These are phyloP conservation scores for Drosophila triauraria DNA, from an alignment of 1,140 invertebrate species.

Conservation along the genomic window DNA sequence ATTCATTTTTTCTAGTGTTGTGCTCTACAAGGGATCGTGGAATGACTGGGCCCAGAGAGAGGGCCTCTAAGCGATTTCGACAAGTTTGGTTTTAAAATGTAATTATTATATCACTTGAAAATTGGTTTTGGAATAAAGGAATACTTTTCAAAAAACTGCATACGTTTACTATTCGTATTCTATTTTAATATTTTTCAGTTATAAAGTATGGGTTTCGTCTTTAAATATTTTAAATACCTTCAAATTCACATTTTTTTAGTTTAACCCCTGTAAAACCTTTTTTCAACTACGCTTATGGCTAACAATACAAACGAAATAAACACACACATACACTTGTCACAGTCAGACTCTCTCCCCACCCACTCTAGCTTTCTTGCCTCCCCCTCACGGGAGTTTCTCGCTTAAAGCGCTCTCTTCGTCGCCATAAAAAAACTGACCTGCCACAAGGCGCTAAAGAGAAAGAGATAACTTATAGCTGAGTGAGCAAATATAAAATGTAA, in stretches of 20 bases:
- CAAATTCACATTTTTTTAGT: no score
- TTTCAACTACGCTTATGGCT: slow-evolving; percentile 3
- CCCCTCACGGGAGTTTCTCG: neutral
- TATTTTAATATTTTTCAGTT: no score
- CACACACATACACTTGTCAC: neutral
- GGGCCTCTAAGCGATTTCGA: slow-evolving; percentile 5
- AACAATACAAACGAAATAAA: neutral
- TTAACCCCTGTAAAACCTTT: neutral
- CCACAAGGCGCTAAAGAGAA: slow-evolving; percentile 7
- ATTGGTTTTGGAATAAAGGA: slow-evolving; percentile 24
- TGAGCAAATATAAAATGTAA: slow-evolving; percentile 25
- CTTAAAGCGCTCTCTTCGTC: slow-evolving; percentile 4
- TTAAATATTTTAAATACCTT: neutral
- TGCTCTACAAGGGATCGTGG: slow-evolving; percentile 96
- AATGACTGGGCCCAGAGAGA: slow-evolving; percentile 88
- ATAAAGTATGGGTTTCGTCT: no score
- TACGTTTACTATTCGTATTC: no score
- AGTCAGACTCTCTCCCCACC: slow-evolving; percentile 8
- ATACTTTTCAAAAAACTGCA: neutral
- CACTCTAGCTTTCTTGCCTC: neutral
- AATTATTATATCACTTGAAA: neutral
- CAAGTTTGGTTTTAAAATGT: slow-evolving; percentile 4
- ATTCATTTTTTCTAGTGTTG: slow-evolving; percentile 88
- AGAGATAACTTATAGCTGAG: neutral
- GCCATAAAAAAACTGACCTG: slow-evolving; percentile 41